Evolutionary conservation across 2,888 invertebrate species (phyloP).

Genomic region (Tanytarsus gracilentus): DNA sequence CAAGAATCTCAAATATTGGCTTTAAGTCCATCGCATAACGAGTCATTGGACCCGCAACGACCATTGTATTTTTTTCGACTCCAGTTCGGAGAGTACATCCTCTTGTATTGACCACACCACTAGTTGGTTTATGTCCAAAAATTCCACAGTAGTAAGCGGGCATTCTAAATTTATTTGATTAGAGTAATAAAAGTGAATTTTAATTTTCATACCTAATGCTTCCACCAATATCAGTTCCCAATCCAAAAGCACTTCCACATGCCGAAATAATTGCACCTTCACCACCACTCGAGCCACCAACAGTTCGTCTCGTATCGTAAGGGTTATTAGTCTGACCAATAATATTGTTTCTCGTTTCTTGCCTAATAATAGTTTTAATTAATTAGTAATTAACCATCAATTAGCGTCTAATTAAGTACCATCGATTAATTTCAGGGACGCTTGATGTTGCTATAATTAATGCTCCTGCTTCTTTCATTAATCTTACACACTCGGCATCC

Average conservation of each 20-base stretch:
- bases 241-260: slow-evolving; percentile 71
- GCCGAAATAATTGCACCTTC: slow-evolving; percentile 69
- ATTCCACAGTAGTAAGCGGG: slow-evolving; percentile 80
- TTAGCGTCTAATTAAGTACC: slow-evolving; percentile 45
- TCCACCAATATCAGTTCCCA: slow-evolving; percentile 92
- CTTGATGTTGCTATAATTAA: slow-evolving; percentile 86
- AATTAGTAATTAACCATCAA: neutral
- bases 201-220: too few relatives aligned
- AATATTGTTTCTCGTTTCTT: slow-evolving; percentile 78
- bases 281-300: slow-evolving; percentile 80
- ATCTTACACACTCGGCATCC: slow-evolving; percentile 70
- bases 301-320: slow-evolving; percentile 72
- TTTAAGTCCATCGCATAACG: slow-evolving; percentile 68
- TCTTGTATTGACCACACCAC: slow-evolving; percentile 48
- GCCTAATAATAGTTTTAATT: slow-evolving; percentile 42
- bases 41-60: slow-evolving; percentile 73
- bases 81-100: slow-evolving; percentile 63
- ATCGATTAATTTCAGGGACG: slow-evolving; percentile 87
- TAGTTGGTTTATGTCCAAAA: slow-evolving; percentile 72
- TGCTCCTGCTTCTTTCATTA: slow-evolving; percentile 70
- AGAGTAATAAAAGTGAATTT: too few relatives aligned
- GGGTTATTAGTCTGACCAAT: slow-evolving; percentile 88
- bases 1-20: slow-evolving; percentile 49
- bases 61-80: slow-evolving; percentile 63
- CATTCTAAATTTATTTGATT: slow-evolving; percentile 86